These are phyloP conservation scores for Sebastes iracundus DNA, from an alignment of 2,797 vertebrate genomes.

Conservation along the genomic window DNA sequence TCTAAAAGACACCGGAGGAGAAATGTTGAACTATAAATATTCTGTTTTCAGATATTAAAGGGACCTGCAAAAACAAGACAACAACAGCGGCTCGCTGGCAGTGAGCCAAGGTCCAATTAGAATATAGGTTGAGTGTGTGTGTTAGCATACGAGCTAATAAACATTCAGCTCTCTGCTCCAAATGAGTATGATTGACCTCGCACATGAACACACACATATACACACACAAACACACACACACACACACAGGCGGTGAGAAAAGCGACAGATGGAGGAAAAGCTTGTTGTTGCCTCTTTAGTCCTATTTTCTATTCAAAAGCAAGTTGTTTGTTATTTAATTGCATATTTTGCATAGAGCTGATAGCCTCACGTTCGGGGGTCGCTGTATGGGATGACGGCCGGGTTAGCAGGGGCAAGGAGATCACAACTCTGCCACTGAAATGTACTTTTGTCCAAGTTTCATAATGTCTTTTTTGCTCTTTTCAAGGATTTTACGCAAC, in stretches of 20 bases:
- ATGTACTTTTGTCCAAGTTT: conserved; percentile 35
- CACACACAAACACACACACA: neutral
- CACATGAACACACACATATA: neutral
- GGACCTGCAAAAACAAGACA: conserved; percentile 6
- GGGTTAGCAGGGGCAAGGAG: conserved; percentile 34
- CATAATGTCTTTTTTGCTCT: neutral
- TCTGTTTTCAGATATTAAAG: conserved; percentile 21
- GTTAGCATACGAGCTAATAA: conserved; percentile 27
- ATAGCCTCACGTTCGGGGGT: conserved; percentile 28
- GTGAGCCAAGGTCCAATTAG: conserved; percentile 35
- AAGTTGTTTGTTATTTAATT: conserved; percentile 48
- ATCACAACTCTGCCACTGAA: conserved; percentile 13
- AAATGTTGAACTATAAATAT: conserved; percentile 39
- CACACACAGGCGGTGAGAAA: conserved; percentile 30
- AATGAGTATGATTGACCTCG: conserved; percentile 16
- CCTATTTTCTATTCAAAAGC: conserved; percentile 48
- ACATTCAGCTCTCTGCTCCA: conserved; percentile 39
- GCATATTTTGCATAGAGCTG: conserved; percentile 60
- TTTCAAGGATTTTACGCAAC: conserved; percentile 25
- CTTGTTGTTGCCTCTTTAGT: conserved; percentile 47
- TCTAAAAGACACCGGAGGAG: conserved; percentile 2
- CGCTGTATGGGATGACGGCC: conserved; percentile 13
- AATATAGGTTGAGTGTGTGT: conserved; percentile 18
- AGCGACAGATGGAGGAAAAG: conserved; percentile 59
- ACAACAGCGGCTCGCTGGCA: conserved; percentile 16